A percentile compares a stretch with the other conserved stretches of the same genome.
phyloP scores from a whole-genome alignment of 2,797 vertebrate genomes.

The Phataginus tricuspis region DNA sequence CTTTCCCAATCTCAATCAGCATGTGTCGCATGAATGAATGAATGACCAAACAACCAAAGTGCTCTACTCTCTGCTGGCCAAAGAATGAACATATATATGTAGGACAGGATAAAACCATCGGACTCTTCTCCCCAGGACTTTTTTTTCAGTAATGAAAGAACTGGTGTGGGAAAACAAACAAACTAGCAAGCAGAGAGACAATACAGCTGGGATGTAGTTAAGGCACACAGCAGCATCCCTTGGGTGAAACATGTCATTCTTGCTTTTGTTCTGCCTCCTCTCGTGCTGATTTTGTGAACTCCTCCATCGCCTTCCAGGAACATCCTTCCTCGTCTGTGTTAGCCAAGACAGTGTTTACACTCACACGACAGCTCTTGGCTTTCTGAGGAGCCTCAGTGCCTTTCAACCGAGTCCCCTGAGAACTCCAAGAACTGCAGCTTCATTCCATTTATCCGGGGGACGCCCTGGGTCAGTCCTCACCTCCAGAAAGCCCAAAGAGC shows the following conservation, averaged over 20 bases:
- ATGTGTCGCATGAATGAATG: not conserved
- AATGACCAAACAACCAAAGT: not conserved
- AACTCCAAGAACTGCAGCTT: not conserved
- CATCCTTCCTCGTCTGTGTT: not conserved
- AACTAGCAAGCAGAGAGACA: not conserved
- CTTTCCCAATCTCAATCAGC: not conserved
- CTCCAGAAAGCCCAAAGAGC: not conserved
- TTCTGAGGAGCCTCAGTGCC: not conserved
- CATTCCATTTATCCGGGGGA: not conserved
- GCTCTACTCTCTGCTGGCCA: not conserved
- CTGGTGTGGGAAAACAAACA: not conserved
- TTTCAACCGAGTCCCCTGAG: not conserved
- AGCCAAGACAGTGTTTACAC: not conserved
- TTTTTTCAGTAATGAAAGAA: not conserved
- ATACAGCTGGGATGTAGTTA: too few relatives aligned
- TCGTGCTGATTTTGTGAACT: not conserved
- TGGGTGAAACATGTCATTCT: not conserved
- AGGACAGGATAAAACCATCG: not conserved
- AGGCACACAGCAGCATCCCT: not conserved
- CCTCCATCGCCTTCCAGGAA: not conserved
- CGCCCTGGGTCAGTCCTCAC: not conserved
- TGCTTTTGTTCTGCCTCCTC: not conserved
- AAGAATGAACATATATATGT: rapidly evolving
- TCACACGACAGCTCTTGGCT: not conserved
- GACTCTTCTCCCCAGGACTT: not conserved